Evolutionary conservation across 2,888 invertebrate genomes (phyloP).

Genomic region (Synergus laeviventris): DNA sequence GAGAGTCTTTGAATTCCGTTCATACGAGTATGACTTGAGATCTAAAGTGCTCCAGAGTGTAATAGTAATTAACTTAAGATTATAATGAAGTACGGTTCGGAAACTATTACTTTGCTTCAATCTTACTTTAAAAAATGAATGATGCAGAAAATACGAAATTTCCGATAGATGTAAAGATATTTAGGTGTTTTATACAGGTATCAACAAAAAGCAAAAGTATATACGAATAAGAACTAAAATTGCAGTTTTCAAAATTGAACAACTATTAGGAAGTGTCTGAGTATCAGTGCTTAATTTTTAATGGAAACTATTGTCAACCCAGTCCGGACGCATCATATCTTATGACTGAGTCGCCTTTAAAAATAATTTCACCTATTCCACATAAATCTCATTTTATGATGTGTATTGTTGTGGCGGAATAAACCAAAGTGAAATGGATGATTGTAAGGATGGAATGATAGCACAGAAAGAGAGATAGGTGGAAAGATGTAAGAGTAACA

Average conservation of each 20-base stretch:
- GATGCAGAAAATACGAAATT: too few relatives aligned
- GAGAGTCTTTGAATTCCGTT: neutral
- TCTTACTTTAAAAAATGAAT: too few relatives aligned
- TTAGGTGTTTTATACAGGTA: too few relatives aligned
- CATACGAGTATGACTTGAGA: neutral
- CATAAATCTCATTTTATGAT: neutral
- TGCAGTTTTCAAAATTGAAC: too few relatives aligned
- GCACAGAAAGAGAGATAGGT: neutral
- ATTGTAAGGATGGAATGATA: neutral
- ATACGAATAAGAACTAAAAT: too few relatives aligned
- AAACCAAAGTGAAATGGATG: neutral
- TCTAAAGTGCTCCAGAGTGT: neutral
- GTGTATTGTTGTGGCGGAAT: neutral
- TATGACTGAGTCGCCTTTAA: too few relatives aligned
- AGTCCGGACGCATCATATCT: too few relatives aligned
- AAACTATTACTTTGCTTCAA: neutral
- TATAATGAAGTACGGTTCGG: neutral
- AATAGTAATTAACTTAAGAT: neutral
- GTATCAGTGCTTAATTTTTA: too few relatives aligned
- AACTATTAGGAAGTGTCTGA: too few relatives aligned
- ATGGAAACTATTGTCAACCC: too few relatives aligned
- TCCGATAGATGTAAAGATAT: too few relatives aligned
- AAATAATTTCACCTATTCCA: neutral
- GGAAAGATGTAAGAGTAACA: conserved; percentile 22
- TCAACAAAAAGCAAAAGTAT: too few relatives aligned